Base-by-base conservation (phyloP, 2,113 vertebrate species). In the Tragelaphus buxtoni region DNA sequence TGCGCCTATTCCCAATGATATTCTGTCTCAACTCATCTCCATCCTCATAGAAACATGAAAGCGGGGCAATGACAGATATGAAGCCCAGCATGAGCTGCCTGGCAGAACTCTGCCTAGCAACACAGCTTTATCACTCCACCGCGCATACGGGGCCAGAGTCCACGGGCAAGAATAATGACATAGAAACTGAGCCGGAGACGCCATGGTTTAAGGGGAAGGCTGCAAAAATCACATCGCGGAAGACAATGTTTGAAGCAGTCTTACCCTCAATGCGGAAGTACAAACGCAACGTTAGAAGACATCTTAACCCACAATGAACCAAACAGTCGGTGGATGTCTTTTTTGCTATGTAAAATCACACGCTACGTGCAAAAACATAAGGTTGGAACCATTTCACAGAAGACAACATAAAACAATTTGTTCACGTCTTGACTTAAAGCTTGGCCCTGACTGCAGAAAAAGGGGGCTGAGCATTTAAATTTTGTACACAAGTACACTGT, bases 11-110 rank as follows among this genome's bases (percentile, higher is more conserved):
- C 94, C 97, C 95, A 88, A 94, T 96, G 96, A 97, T 98, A 97
- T 95, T 97, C 98, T 97, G 98, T 97, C 98, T 98, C 97, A 91
- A 98, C 98, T 98, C 95, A 98, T 98, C 98, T 98, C 98, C 98
- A 98, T 98, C 98, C 91, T 98, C 98, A 98, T 55, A 98, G 98
- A 99, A 99, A 99, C 99, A 98, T 99, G 98, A 99, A 99, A 99
- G 98, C 98, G 97, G 96, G 98, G 97, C 97, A 98, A 94, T 98
- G 98, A 99, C 98, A 99, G 98, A 99, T 98, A 99, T 0, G 18
- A 98, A 99, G 98, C 98, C 98, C 99, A 98, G 98, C 99, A 98
- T 95, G 97, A 98, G 98, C 99, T 98, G 98, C 98, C 92, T 85
- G 26, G 97, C 98, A 96, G 96, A 98, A 92, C 95, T 98, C 98